Conservation (phyloP, 1,140 invertebrate species). For the Lepidurus arcticus region DNA sequence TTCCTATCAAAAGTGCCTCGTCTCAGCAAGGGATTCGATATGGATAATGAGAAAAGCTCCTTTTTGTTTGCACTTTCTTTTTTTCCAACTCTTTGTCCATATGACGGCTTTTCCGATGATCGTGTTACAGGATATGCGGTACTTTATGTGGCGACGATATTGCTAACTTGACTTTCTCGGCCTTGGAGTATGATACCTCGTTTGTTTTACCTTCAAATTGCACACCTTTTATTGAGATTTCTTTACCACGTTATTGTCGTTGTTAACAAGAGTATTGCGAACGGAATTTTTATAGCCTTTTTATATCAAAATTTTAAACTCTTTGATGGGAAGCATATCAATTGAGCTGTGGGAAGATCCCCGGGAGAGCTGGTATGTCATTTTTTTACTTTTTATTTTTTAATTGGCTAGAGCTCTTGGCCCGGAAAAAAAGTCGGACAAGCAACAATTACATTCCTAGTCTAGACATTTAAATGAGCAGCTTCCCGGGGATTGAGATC, state of each 20-base stretch:
- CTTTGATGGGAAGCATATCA: no score
- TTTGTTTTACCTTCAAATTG: no score
- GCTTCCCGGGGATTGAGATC: not conserved
- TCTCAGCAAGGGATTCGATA: not conserved
- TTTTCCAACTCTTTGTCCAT: not conserved
- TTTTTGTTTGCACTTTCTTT: not conserved
- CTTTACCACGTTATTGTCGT: no score
- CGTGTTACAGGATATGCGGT: not conserved
- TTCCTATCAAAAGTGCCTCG: not conserved
- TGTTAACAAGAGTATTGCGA: no score
- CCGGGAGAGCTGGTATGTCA: no score
- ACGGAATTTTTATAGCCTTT: no score
- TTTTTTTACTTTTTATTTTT: not conserved
- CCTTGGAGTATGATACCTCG: no score
- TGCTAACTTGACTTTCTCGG: no score
- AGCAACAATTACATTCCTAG: not conserved
- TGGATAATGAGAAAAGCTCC: not conserved
- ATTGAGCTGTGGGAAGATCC: no score
- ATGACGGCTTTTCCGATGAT: not conserved
- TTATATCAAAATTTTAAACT: no score
- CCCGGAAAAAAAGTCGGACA: not conserved
- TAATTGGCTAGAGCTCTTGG: not conserved
- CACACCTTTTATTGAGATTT: no score
- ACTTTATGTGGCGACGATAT: not conserved
- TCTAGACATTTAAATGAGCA: conserved; percentile 1